These are phyloP conservation scores for Liparis tanakae DNA, from an alignment of 2,797 vertebrate species.

Conservation along the genomic window DNA sequence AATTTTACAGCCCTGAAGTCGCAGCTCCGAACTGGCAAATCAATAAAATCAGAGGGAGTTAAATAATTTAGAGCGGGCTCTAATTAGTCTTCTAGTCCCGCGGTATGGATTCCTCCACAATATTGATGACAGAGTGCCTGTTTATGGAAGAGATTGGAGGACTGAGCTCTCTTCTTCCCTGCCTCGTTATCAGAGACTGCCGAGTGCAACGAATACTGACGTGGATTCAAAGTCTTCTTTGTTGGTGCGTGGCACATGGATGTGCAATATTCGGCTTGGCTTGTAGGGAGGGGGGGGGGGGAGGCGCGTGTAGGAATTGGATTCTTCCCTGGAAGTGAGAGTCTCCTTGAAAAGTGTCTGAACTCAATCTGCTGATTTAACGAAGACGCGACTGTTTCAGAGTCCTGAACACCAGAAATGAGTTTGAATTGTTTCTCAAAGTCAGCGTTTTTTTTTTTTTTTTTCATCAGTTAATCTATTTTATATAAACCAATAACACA, in stretches of 20 bases:
- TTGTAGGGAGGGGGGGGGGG: not conserved
- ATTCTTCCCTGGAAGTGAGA: not conserved
- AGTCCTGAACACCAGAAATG: not conserved
- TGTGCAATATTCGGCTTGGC: slow-evolving; percentile 1
- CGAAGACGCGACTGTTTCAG: not conserved
- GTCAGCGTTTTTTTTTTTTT: not conserved
- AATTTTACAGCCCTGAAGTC: slow-evolving; percentile 95
- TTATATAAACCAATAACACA: no score
- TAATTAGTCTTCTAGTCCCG: slow-evolving; percentile 99
- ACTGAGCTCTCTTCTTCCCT: slow-evolving; percentile 62
- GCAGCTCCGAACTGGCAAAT: slow-evolving; percentile 95
- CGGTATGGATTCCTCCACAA: slow-evolving; percentile 95
- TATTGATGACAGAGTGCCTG: slow-evolving; percentile 94
- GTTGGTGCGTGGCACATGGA: not conserved
- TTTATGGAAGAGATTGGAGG: slow-evolving; percentile 79
- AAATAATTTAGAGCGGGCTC: slow-evolving; percentile 99
- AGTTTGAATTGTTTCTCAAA: not conserved
- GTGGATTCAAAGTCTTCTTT: slow-evolving; percentile 22
- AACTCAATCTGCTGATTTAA: not conserved
- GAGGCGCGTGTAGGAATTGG: no score
- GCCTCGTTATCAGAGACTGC: slow-evolving; percentile 55
- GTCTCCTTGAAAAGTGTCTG: not conserved
- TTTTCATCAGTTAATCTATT: no score
- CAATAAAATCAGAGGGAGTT: slow-evolving; percentile 99
- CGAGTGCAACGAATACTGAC: slow-evolving; percentile 34